A percentile compares a stretch with the other conserved stretches of the same genome.
Conservation (phyloP, 2,888 invertebrate genomes). For the Dicroscelio sp. region DNA sequence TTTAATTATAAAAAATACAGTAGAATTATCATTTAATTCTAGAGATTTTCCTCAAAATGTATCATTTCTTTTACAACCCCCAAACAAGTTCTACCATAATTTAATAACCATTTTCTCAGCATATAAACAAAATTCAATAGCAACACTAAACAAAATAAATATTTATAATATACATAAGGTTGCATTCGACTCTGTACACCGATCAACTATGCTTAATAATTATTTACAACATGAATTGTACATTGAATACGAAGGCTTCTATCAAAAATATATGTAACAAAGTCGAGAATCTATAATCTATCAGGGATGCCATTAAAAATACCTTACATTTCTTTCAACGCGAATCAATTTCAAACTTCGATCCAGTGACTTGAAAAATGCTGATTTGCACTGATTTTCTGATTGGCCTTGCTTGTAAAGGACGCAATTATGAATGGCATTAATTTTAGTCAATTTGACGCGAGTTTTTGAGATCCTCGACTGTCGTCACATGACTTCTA, state of each 20-base stretch:
- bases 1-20: no score
- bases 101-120: slow-evolving; percentile 6
- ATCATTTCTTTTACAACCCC: no score
- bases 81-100: no score
- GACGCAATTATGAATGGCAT: slow-evolving; percentile 30
- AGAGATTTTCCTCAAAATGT: no score
- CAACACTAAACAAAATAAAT: slow-evolving; percentile 53
- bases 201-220: slow-evolving; percentile 43
- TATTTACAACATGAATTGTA: slow-evolving; percentile 69
- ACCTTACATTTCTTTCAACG: not conserved
- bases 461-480: not conserved
- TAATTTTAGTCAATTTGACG: slow-evolving; percentile 37
- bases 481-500: not conserved
- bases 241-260: slow-evolving; percentile 60
- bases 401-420: no score
- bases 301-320: not conserved
- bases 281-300: slow-evolving; percentile 50
- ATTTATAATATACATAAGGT: slow-evolving; percentile 54
- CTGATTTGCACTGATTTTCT: no score
- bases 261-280: slow-evolving; percentile 70
- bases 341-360: slow-evolving; percentile 34
- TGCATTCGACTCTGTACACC: slow-evolving; percentile 46
- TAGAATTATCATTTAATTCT: no score
- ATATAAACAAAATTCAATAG: slow-evolving; percentile 1
- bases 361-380: not conserved